Evolutionary conservation across 2,113 vertebrate species (phyloP).

Genomic region (Dunckerocampus dactyliophorus): DNA sequence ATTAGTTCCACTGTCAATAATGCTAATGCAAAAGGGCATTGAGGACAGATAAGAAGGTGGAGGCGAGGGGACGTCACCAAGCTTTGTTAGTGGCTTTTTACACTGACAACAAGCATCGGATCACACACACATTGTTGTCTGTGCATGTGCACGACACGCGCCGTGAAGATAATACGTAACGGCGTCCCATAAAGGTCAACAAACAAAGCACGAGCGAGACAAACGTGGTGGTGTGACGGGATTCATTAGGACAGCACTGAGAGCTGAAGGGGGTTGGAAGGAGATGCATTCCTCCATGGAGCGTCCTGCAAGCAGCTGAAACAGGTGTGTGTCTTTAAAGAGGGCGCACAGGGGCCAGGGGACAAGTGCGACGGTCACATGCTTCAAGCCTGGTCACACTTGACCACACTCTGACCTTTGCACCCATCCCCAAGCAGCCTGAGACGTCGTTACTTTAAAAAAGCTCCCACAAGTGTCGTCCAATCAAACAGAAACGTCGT

Average conservation of each 20-base stretch:
- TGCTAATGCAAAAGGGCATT: conserved; percentile 57
- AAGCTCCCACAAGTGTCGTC: neutral
- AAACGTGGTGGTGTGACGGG: conserved; percentile 49
- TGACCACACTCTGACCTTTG: conserved; percentile 52
- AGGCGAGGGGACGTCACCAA: conserved; percentile 42
- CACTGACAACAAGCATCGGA: conserved; percentile 56
- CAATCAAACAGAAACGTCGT: neutral
- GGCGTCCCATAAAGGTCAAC: conserved; percentile 66
- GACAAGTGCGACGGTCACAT: conserved; percentile 53
- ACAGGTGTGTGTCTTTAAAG: conserved; percentile 64
- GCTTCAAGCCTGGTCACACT: conserved; percentile 56
- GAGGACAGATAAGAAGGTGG: conserved; percentile 42
- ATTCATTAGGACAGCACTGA: conserved; percentile 56
- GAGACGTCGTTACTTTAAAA: neutral
- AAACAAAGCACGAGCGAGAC: conserved; percentile 54
- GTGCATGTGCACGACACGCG: conserved; percentile 4
- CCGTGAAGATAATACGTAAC: conserved; percentile 56
- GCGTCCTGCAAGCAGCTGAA: conserved; percentile 58
- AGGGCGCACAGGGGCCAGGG: conserved; percentile 21
- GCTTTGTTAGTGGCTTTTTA: conserved; percentile 55
- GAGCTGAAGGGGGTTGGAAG: conserved; percentile 10
- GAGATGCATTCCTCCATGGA: conserved; percentile 29
- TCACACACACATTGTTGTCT: conserved; percentile 35
- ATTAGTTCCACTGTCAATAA: conserved; percentile 69
- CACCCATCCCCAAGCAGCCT: conserved; percentile 6